A percentile compares a stretch with the other conserved stretches of the same genome.
These are phyloP conservation scores for Nothobranchius furzeri DNA, from an alignment of 2,113 vertebrate species.

Conservation along the genomic window DNA sequence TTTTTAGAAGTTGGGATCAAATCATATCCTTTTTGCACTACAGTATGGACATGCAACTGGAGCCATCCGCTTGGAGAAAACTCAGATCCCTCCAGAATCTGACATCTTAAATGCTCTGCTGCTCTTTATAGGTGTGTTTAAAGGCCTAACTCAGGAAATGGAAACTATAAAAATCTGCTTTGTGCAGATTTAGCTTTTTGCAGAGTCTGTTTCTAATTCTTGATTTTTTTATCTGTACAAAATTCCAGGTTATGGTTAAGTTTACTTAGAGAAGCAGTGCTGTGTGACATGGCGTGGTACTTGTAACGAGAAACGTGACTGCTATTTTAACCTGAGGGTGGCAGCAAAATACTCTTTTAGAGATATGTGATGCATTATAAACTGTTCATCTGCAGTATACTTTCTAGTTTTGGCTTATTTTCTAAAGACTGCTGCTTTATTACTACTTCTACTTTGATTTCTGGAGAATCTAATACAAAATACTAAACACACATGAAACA, in stretches of 20 bases:
- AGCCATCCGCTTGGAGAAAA: slow-evolving; percentile 13
- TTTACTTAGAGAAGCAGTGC: no score
- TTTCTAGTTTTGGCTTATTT: slow-evolving; percentile 32
- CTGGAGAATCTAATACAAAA: slow-evolving; percentile 35
- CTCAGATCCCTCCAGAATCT: background rate
- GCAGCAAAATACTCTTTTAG: slow-evolving; percentile 13
- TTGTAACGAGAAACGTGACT: background rate
- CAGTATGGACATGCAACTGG: slow-evolving; percentile 27
- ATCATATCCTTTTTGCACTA: slow-evolving; percentile 64
- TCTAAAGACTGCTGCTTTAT: slow-evolving; percentile 36
- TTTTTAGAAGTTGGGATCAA: slow-evolving; percentile 36
- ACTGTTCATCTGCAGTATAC: slow-evolving; percentile 4
- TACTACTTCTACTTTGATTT: slow-evolving; percentile 42
- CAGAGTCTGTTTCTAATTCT: no score
- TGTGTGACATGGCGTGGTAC: no score
- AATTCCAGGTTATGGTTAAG: no score
- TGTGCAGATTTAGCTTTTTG: no score
- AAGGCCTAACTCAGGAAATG: background rate
- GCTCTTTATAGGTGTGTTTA: background rate
- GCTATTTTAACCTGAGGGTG: background rate
- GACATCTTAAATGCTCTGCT: background rate
- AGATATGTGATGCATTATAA: slow-evolving; percentile 4
- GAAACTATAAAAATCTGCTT: background rate
- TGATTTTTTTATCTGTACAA: no score
- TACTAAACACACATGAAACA: slow-evolving; percentile 26